phyloP scores from a whole-genome alignment of 2,797 vertebrate genomes.

The Lepus townsendii region DNA sequence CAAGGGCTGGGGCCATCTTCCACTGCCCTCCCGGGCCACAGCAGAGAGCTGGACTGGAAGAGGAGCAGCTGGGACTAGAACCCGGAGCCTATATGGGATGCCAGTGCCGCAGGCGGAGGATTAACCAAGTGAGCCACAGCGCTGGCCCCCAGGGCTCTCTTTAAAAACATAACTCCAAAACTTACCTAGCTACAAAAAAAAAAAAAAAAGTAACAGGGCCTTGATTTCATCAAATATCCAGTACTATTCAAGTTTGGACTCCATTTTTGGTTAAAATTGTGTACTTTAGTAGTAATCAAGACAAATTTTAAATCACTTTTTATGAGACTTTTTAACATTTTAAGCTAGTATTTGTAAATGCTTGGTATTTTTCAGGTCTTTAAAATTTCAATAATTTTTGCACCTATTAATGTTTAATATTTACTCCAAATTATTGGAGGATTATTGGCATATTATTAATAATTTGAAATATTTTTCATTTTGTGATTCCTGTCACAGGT shows the following conservation, averaged over 20 bases:
- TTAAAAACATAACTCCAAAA: not conserved
- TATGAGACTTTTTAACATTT: not conserved
- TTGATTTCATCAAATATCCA: conserved; percentile 22
- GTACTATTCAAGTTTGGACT: conserved; percentile 6
- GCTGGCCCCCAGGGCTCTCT: not conserved
- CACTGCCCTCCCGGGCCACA: too few relatives aligned
- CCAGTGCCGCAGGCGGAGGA: too few relatives aligned
- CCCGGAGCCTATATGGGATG: too few relatives aligned
- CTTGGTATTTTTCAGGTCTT: conserved; percentile 53
- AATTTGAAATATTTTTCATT: conserved; percentile 22
- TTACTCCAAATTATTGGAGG: not conserved
- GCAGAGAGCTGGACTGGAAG: too few relatives aligned
- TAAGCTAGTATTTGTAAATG: conserved; percentile 24
- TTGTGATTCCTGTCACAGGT: not conserved
- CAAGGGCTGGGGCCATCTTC: too few relatives aligned
- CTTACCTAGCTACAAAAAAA: not conserved
- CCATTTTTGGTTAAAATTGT: conserved; percentile 47
- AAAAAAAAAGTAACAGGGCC: not conserved
- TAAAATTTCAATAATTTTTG: not conserved
- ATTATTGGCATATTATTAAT: not conserved
- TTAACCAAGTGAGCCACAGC: too few relatives aligned
- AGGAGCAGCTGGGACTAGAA: too few relatives aligned
- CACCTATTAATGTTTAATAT: not conserved
- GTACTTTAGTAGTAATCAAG: not conserved
- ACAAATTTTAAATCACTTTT: conserved; percentile 19